These are phyloP conservation scores for Turritopsis rubra DNA, from an alignment of 30 jellyfish, hydroid and myxozoan genomes.

Conservation along the genomic window DNA sequence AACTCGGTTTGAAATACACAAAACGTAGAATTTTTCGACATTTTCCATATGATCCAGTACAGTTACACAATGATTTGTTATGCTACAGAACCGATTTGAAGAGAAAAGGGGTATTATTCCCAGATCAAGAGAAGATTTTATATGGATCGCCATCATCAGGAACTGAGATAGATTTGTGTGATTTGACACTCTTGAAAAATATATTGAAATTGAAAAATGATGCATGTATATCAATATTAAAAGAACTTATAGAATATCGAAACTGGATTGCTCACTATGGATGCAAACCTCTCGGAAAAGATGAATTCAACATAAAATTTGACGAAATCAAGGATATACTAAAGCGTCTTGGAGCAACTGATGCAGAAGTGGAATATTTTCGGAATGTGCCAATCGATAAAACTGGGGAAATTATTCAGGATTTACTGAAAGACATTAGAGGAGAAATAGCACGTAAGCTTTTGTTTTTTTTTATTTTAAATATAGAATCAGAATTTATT, in stretches of 20 bases:
- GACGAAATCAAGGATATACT: neutral
- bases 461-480: no score
- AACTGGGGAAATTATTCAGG: neutral
- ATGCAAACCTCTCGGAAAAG: neutral
- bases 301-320: neutral
- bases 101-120: neutral
- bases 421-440: neutral
- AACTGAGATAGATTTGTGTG: neutral
- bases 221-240: neutral
- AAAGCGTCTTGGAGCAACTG: neutral
- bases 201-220: neutral
- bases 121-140: neutral
- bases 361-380: conserved; percentile 7
- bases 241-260: neutral
- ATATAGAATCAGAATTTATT: no score
- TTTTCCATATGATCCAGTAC: conserved; percentile 5
- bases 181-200: conserved; percentile 1
- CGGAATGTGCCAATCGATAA: neutral
- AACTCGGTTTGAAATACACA: neutral
- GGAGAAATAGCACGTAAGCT: neutral
- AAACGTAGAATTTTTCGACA: neutral
- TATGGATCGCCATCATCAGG: neutral
- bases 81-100: neutral
- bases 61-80: neutral
- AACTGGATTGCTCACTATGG: conserved; percentile 20